Conservation (phyloP, 1,140 invertebrate genomes). For the Chionoecetes opilio region DNA sequence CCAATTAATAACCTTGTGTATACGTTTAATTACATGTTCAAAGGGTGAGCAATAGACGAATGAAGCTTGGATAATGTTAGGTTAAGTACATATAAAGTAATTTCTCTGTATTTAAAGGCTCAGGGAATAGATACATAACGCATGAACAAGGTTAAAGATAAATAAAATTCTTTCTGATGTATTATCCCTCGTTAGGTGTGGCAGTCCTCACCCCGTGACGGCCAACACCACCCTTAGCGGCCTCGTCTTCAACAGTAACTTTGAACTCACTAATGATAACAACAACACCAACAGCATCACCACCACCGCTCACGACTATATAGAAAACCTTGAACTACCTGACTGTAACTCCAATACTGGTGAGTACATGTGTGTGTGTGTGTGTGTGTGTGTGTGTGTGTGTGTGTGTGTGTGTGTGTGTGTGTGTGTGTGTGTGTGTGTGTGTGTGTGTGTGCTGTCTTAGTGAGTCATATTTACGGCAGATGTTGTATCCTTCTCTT, state of each 20-base stretch:
- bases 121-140: too few relatives aligned
- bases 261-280: constrained; percentile 42
- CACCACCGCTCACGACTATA: constrained; percentile 59
- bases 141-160: not conserved
- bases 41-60: too few relatives aligned
- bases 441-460: not conserved
- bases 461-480: too few relatives aligned
- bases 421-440: not conserved
- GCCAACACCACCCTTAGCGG: constrained; percentile 38
- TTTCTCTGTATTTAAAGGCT: too few relatives aligned
- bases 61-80: too few relatives aligned
- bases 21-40: too few relatives aligned
- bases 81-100: too few relatives aligned
- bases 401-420: not conserved
- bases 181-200: constrained; percentile 10
- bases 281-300: constrained; percentile 41
- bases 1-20: too few relatives aligned
- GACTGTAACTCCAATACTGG: constrained; percentile 74
- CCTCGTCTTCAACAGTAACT: constrained; percentile 64
- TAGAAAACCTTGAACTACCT: constrained; percentile 66
- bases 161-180: not conserved
- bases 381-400: not conserved
- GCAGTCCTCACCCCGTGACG: constrained; percentile 66
- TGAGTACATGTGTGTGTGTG: constrained; percentile 58
- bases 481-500: too few relatives aligned